These are phyloP conservation scores for Silurus lanzhouensis DNA, from an alignment of 2,797 vertebrate genomes.

Conservation along the genomic window DNA sequence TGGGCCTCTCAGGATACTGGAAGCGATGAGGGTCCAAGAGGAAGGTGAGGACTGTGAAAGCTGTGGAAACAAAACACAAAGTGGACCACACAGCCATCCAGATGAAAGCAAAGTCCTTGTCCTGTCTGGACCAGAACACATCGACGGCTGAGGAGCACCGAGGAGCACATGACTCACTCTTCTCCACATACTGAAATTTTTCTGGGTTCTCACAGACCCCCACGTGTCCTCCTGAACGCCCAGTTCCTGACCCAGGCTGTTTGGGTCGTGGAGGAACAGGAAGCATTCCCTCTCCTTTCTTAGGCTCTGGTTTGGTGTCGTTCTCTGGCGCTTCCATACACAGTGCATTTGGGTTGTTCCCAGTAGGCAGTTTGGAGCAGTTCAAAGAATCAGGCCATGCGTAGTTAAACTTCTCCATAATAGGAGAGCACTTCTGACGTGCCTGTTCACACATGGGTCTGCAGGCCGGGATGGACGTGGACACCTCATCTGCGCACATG, in stretches of 20 bases:
- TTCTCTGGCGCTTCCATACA: slow-evolving; percentile 99
- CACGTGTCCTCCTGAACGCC: slow-evolving; percentile 59
- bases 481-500: slow-evolving; percentile 98
- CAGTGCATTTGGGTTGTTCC: slow-evolving; percentile 92
- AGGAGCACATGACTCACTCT: slow-evolving; percentile 89
- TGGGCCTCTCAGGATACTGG: slow-evolving; percentile 96
- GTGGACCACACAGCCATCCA: slow-evolving; percentile 98
- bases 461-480: slow-evolving; percentile 94
- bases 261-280: slow-evolving; percentile 77
- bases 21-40: slow-evolving; percentile 94
- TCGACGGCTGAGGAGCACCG: slow-evolving; percentile 90
- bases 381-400: slow-evolving; percentile 95
- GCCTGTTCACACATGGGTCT: slow-evolving; percentile 98
- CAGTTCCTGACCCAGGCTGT: slow-evolving; percentile 64
- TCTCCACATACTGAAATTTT: slow-evolving; percentile 95
- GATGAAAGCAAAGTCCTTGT: slow-evolving; percentile 96
- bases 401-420: slow-evolving; percentile 97
- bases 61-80: slow-evolving; percentile 92
- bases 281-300: slow-evolving; percentile 87
- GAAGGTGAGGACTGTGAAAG: slow-evolving; percentile 97
- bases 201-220: slow-evolving; percentile 87
- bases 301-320: slow-evolving; percentile 77
- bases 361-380: slow-evolving; percentile 89
- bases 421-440: slow-evolving; percentile 88
- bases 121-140: slow-evolving; percentile 91